Conservation (phyloP, 2,113 vertebrate genomes). For the Brachyhypopomus gauderio region DNA sequence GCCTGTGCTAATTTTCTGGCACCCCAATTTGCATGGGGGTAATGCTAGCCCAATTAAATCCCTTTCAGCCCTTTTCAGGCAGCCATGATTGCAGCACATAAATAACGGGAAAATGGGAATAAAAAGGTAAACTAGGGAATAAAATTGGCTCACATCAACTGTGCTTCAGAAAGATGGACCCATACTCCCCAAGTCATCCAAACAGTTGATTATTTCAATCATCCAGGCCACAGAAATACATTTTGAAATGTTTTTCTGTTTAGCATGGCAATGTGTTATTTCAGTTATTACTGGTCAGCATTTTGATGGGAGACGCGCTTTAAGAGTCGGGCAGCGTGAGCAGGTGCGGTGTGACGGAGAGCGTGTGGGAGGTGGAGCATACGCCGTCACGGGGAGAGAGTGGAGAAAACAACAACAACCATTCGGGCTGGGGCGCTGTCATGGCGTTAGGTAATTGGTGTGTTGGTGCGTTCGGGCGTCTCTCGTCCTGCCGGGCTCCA, state of each 20-base stretch:
- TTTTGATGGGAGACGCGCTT: not conserved
- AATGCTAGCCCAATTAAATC: constrained; percentile 48
- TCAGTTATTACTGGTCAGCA: not conserved
- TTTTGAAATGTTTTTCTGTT: not conserved
- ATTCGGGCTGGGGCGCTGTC: constrained; percentile 26
- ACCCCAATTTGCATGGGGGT: constrained; percentile 39
- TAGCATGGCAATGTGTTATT: not conserved
- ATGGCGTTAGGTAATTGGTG: constrained; percentile 47
- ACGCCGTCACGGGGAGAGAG: not conserved
- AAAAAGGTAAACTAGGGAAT: constrained; percentile 19
- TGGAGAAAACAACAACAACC: constrained; percentile 18
- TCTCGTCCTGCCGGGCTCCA: constrained; percentile 21
- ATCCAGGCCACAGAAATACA: not conserved
- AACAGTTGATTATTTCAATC: not conserved
- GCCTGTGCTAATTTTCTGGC: constrained; percentile 48
- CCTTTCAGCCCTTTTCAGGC: constrained; percentile 17
- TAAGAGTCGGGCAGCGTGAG: constrained; percentile 6
- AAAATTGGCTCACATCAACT: not conserved
- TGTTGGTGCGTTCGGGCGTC: constrained; percentile 31
- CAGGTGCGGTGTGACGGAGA: constrained; percentile 20
- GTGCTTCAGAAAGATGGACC: constrained; percentile 1
- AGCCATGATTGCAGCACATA: constrained; percentile 5
- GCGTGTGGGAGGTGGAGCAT: not conserved
- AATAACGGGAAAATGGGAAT: constrained; percentile 4
- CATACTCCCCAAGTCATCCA: not conserved